These are phyloP conservation scores for Agriotes lineatus DNA, from an alignment of 2,888 invertebrate genomes.

Conservation along the genomic window DNA sequence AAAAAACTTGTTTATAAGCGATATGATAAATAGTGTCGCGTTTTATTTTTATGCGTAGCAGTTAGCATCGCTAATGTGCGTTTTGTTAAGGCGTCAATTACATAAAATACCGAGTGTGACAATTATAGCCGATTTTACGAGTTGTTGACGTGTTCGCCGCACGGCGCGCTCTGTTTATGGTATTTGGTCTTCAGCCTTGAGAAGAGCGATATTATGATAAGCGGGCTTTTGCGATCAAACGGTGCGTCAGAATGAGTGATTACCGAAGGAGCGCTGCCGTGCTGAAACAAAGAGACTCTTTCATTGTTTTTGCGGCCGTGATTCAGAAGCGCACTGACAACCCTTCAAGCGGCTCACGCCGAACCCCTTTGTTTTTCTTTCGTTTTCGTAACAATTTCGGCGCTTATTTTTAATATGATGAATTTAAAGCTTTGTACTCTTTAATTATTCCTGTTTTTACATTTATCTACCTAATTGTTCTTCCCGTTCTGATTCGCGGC, in stretches of 20 bases:
- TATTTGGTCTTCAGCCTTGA: constrained; percentile 16
- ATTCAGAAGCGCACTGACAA: constrained; percentile 65
- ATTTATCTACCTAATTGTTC: constrained; percentile 68
- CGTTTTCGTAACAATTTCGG: constrained; percentile 64
- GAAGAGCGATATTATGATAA: constrained; percentile 28
- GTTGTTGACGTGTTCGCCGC: constrained; percentile 6
- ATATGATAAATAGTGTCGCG: no score
- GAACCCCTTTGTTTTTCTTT: constrained; percentile 65
- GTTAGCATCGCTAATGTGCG: no score
- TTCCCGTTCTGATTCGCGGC: constrained; percentile 59
- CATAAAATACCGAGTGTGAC: background rate
- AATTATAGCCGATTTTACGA: constrained; percentile 1
- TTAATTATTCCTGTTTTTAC: constrained; percentile 67
- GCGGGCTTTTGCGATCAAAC: constrained; percentile 41
- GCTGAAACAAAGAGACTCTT: constrained; percentile 65
- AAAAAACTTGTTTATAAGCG: no score
- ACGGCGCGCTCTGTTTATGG: constrained; percentile 3
- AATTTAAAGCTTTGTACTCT: constrained; percentile 67
- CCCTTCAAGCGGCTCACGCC: constrained; percentile 63
- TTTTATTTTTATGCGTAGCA: no score
- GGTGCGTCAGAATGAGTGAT: constrained; percentile 62
- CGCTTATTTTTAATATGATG: constrained; percentile 67
- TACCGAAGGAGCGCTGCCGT: constrained; percentile 54
- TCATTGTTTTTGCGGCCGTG: constrained; percentile 65
- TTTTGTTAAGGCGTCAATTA: background rate